A percentile compares a stretch with the other conserved stretches of the same genome.
phyloP scores from a whole-genome alignment of 2,888 invertebrate species.

The Hypomecis punctinalis region DNA sequence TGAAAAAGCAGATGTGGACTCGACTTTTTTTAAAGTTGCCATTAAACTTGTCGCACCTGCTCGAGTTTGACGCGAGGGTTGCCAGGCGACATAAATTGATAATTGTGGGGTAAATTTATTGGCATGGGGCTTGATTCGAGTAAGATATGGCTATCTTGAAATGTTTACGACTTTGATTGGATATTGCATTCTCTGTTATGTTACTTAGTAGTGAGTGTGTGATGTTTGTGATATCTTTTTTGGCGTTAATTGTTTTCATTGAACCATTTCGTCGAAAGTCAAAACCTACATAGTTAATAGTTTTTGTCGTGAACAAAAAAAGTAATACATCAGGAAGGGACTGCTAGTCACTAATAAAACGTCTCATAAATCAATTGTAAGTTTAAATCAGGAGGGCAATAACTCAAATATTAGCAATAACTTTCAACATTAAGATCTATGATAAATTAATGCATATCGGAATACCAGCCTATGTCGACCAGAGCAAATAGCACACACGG shows the following conservation, averaged over 20 bases:
- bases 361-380: neutral
- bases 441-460: slow-evolving; percentile 32
- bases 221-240: too few relatives aligned
- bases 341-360: neutral
- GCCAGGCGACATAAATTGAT: slow-evolving; percentile 49
- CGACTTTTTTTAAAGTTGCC: slow-evolving; percentile 53
- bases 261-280: too few relatives aligned
- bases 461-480: slow-evolving; percentile 36
- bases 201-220: too few relatives aligned
- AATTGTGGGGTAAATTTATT: slow-evolving; percentile 41
- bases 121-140: slow-evolving; percentile 29
- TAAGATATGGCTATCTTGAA: slow-evolving; percentile 9
- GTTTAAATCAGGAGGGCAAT: slow-evolving; percentile 11
- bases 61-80: slow-evolving; percentile 53
- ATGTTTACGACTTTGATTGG: too few relatives aligned
- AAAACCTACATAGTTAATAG: too few relatives aligned
- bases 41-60: slow-evolving; percentile 75
- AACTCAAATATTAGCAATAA: slow-evolving; percentile 25
- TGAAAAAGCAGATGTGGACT: slow-evolving; percentile 77
- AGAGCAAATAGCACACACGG: slow-evolving; percentile 42
- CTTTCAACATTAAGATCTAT: slow-evolving; percentile 28
- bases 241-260: too few relatives aligned
- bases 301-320: too few relatives aligned
- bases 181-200: too few relatives aligned
- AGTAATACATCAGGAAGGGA: too few relatives aligned